Evolutionary conservation across 2,888 invertebrate species (phyloP).

Genomic region (Acanthosoma haemorrhoidale): DNA sequence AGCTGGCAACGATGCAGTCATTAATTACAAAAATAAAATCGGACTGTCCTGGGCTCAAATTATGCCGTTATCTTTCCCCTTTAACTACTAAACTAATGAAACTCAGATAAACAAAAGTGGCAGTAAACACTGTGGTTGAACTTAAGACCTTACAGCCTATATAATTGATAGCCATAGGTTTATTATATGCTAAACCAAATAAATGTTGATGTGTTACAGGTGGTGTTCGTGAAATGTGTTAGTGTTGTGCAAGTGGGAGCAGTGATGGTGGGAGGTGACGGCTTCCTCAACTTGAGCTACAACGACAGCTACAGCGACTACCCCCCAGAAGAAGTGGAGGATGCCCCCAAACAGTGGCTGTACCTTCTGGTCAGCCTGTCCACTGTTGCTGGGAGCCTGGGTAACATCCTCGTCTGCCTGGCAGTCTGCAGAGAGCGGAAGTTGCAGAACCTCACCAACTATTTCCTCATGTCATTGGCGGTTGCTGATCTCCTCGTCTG

Average conservation of each 20-base stretch:
- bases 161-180: too few species aligned
- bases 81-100: too few species aligned
- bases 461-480: slow-evolving; percentile 87
- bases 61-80: too few species aligned
- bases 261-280: slow-evolving; percentile 22
- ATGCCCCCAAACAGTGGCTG: slow-evolving; percentile 65
- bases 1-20: too few species aligned
- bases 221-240: background rate
- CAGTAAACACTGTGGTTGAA: too few species aligned
- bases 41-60: too few species aligned
- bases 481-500: slow-evolving; percentile 91
- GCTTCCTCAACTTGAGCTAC: background rate
- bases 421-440: slow-evolving; percentile 85
- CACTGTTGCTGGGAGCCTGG: slow-evolving; percentile 81
- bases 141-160: too few species aligned
- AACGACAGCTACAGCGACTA: background rate
- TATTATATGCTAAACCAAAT: too few species aligned
- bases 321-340: background rate
- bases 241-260: background rate
- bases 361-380: slow-evolving; percentile 78
- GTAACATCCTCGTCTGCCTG: slow-evolving; percentile 88
- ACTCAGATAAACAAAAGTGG: too few species aligned
- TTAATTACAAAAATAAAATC: too few species aligned
- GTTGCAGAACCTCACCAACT: slow-evolving; percentile 92
- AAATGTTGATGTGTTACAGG: background rate